Conservation (phyloP, 2,797 vertebrate species). For the Spheniscus humboldti region DNA sequence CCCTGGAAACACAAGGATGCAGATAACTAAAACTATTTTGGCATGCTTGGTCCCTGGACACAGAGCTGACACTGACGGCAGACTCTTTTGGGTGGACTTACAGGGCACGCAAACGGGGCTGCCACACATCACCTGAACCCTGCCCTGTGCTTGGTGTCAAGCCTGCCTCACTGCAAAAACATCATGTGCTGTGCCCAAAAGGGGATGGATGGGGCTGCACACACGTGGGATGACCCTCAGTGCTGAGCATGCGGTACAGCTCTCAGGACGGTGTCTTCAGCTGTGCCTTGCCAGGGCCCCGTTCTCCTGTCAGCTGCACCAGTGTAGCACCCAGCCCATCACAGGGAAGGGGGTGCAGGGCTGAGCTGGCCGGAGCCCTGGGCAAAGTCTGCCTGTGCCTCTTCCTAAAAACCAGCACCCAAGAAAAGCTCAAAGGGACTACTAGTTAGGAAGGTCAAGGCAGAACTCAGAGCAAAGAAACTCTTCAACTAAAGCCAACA, state of each 20-base stretch:
- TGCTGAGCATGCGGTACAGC: neutral
- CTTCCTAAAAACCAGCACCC: neutral
- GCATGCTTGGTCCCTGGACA: neutral
- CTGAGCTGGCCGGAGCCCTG: neutral
- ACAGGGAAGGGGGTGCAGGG: neutral
- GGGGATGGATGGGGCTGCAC: neutral
- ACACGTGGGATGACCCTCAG: neutral
- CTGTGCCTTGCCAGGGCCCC: neutral
- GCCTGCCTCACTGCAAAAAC: neutral
- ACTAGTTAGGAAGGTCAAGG: neutral
- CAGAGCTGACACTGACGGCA: neutral
- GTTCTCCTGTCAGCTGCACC: neutral
- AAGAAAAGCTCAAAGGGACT: neutral
- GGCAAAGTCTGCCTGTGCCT: neutral
- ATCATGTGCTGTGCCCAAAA: neutral
- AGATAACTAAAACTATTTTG: neutral
- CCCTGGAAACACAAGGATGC: neutral
- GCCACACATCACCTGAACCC: neutral
- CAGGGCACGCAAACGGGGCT: rapidly evolving
- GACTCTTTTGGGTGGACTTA: neutral
- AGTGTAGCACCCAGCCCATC: neutral
- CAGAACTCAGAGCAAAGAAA: neutral
- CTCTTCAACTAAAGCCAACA: neutral
- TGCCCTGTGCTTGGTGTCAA: neutral
- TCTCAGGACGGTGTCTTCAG: neutral